Evolutionary conservation across 2,888 invertebrate genomes (phyloP).

Genomic region (Meteorus colon): DNA sequence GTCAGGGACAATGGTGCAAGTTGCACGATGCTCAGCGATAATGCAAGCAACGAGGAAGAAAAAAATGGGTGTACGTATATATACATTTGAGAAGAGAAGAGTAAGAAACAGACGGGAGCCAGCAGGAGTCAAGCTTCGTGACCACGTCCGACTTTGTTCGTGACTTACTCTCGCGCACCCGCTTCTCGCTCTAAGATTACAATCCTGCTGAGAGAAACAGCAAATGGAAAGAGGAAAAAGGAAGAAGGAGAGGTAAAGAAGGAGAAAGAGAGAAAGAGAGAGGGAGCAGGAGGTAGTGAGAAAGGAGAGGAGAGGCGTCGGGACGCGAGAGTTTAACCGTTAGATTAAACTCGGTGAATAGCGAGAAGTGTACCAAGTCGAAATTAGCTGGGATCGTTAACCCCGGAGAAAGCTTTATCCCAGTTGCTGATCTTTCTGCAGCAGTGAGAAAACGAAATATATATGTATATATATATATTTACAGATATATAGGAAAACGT

Average conservation of each 20-base stretch:
- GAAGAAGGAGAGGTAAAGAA: conserved; percentile 4
- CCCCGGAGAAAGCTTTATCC: conserved; percentile 20
- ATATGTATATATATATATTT: conserved; percentile 26
- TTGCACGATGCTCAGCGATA: conserved; percentile 13
- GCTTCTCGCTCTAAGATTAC: conserved; percentile 47
- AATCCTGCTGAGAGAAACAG: conserved; percentile 42
- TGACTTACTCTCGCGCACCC: conserved; percentile 49
- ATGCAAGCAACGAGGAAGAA: conserved; percentile 11
- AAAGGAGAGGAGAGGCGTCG: conserved; percentile 52
- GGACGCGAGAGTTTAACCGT: conserved; percentile 63
- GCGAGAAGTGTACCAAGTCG: conserved; percentile 46
- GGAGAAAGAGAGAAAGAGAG: conserved; percentile 17
- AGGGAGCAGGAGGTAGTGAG: conserved; percentile 2
- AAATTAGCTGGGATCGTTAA: conserved; percentile 39
- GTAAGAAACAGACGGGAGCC: conserved; percentile 26
- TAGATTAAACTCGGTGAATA: conserved; percentile 61
- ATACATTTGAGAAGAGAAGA: conserved; percentile 37
- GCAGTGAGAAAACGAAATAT: conserved; percentile 8
- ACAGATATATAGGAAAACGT: conserved; percentile 8
- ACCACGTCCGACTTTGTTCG: conserved; percentile 52
- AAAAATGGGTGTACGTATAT: conserved; percentile 39
- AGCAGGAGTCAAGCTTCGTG: conserved; percentile 47
- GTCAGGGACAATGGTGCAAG: conserved; percentile 17
- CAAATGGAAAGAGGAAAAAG: conserved; percentile 23
- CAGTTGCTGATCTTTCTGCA: conserved; percentile 25